Conservation (phyloP, 92 coral and sea anemone species). For the Heliopora coerulea region DNA sequence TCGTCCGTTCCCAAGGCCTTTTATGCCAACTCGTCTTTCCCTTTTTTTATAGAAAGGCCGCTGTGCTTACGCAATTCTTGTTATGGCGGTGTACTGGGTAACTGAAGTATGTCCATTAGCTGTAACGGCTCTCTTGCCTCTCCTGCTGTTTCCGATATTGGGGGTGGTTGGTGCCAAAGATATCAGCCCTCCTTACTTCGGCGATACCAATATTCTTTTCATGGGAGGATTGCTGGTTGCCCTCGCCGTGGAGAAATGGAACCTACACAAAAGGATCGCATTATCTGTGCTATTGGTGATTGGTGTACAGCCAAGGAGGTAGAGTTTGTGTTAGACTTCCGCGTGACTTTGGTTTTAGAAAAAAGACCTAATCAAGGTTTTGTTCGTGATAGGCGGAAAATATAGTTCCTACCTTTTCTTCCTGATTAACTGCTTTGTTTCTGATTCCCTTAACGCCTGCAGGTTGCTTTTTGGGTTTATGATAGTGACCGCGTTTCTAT, state of each 20-base stretch:
- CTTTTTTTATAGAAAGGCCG: constrained; percentile 56
- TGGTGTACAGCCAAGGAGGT: constrained; percentile 75
- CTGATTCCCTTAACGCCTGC: background rate
- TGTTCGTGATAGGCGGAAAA: too few relatives aligned
- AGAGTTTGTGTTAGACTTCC: too few relatives aligned
- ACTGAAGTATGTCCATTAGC: constrained; percentile 73
- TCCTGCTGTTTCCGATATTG: constrained; percentile 68
- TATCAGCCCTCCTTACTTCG: constrained; percentile 78
- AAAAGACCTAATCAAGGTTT: too few relatives aligned
- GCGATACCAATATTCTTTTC: constrained; percentile 76
- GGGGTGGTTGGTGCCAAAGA: constrained; percentile 70
- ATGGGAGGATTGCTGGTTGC: constrained; percentile 82
- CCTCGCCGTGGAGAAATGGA: constrained; percentile 82
- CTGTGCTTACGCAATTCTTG: constrained; percentile 68
- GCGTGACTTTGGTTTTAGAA: too few relatives aligned
- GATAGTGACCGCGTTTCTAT: constrained; percentile 66
- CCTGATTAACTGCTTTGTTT: background rate
- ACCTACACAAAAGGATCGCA: constrained; percentile 74
- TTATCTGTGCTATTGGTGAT: constrained; percentile 59
- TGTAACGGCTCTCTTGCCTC: constrained; percentile 73
- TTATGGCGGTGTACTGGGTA: constrained; percentile 78
- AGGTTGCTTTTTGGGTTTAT: constrained; percentile 72
- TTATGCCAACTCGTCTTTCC: too few relatives aligned
- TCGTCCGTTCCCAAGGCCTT: background rate
- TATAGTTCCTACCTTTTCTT: background rate